Percentiles rank a stretch among this genome's conserved stretches.
Conservation (phyloP, 2,888 invertebrate genomes). For the Cephus spinipes region DNA sequence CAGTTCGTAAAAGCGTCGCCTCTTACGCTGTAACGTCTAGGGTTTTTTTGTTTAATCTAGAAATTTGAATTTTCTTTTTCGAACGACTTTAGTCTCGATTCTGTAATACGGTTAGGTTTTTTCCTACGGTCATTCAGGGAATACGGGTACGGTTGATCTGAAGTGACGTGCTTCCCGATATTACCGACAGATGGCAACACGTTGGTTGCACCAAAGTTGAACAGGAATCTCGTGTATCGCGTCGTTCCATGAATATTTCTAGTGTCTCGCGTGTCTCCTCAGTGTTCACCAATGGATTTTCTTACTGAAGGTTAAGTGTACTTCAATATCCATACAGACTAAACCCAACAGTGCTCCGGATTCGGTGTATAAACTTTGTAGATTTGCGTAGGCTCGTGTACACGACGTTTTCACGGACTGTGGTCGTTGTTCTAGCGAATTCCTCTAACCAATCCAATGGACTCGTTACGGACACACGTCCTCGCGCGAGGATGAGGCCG, state of each 20-base stretch:
- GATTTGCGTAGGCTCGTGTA: too few species aligned
- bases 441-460: too few species aligned
- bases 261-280: not conserved
- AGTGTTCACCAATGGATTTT: too few species aligned
- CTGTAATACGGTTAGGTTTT: not conserved
- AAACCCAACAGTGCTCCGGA: too few species aligned
- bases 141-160: not conserved
- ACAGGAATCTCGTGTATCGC: not conserved
- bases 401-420: too few species aligned
- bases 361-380: too few species aligned
- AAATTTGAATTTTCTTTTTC: not conserved
- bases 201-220: not conserved
- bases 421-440: too few species aligned
- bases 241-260: not conserved
- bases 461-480: too few species aligned
- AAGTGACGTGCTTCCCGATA: not conserved
- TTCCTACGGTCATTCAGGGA: not conserved
- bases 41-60: not conserved
- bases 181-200: slow-evolving; percentile 8
- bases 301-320: too few species aligned
- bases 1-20: not conserved
- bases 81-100: not conserved
- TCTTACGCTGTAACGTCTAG: not conserved
- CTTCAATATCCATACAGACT: too few species aligned
- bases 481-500: too few species aligned